A percentile compares a stretch with the other conserved stretches of the same genome.
These are phyloP conservation scores for Antechinus stuartii DNA, from an alignment of 2,113 vertebrate genomes.

Conservation along the genomic window DNA sequence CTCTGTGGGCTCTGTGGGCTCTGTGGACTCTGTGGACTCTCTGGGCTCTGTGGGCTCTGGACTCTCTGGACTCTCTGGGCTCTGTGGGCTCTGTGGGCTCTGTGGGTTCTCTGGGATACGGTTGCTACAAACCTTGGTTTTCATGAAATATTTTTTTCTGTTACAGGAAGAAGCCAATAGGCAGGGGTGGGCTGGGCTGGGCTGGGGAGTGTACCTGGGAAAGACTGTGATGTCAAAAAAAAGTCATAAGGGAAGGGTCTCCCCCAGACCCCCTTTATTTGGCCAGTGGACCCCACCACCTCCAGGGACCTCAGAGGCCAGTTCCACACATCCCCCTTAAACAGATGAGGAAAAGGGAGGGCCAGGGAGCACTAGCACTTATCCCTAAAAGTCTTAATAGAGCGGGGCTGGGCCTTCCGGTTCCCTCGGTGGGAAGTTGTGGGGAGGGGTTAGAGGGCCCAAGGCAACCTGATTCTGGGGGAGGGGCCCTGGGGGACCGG, in stretches of 20 bases:
- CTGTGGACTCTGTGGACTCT: too few relatives aligned
- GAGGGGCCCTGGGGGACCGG: background rate
- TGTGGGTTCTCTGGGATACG: background rate
- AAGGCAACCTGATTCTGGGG: background rate
- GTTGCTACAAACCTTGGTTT: background rate
- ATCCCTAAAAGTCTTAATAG: too few relatives aligned
- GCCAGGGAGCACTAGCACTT: background rate
- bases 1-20: too few relatives aligned
- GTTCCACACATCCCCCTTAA: background rate
- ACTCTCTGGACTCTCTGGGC: too few relatives aligned
- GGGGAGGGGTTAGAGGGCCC: background rate
- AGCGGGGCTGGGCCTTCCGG: too few relatives aligned
- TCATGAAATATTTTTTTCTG: background rate
- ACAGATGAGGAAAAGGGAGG: background rate
- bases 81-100: too few relatives aligned
- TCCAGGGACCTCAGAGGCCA: background rate
- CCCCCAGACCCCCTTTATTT: background rate
- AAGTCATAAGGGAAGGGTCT: background rate
- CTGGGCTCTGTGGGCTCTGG: too few relatives aligned
- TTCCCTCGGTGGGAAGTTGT: too few relatives aligned
- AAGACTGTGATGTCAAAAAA: background rate
- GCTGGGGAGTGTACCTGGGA: background rate
- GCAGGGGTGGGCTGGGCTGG: too few relatives aligned
- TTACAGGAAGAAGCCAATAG: background rate
- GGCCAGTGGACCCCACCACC: too few relatives aligned